These are phyloP conservation scores for Pipistrellus nathusii DNA, from an alignment of 2,797 vertebrate species.

Conservation along the genomic window DNA sequence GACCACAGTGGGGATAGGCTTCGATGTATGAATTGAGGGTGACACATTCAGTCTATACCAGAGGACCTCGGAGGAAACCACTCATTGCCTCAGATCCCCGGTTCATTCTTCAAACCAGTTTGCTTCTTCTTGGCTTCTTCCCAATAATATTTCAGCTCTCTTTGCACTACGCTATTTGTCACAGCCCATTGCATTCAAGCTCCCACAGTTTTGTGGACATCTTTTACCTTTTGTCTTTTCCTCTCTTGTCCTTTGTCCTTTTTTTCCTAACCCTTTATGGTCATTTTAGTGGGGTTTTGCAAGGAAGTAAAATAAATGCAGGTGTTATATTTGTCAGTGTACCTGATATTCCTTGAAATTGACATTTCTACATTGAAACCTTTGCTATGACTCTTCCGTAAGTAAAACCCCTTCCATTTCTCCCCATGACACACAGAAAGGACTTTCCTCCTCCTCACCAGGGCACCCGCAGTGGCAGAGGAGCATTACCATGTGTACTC, in stretches of 20 bases:
- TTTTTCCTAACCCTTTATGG: background rate
- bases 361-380: background rate
- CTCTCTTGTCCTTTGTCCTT: background rate
- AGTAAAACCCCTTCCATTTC: background rate
- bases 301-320: constrained; percentile 23
- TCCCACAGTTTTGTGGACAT: background rate
- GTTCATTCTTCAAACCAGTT: background rate
- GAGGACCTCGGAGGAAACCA: background rate
- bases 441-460: constrained; percentile 46
- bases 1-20: background rate
- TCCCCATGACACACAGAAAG: constrained; percentile 3
- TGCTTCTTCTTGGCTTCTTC: background rate
- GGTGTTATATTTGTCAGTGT: background rate
- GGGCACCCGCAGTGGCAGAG: background rate
- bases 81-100: background rate
- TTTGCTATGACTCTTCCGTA: background rate
- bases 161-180: background rate
- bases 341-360: background rate
- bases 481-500: constrained; percentile 46
- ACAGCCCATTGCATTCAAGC: background rate
- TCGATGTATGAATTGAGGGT: background rate
- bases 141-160: background rate
- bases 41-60: background rate
- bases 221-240: background rate
- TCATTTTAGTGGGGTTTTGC: background rate